A percentile compares a stretch with the other conserved stretches of the same genome.
Conservation (phyloP, 1,140 invertebrate species). For the Trigoniulus corallinus region DNA sequence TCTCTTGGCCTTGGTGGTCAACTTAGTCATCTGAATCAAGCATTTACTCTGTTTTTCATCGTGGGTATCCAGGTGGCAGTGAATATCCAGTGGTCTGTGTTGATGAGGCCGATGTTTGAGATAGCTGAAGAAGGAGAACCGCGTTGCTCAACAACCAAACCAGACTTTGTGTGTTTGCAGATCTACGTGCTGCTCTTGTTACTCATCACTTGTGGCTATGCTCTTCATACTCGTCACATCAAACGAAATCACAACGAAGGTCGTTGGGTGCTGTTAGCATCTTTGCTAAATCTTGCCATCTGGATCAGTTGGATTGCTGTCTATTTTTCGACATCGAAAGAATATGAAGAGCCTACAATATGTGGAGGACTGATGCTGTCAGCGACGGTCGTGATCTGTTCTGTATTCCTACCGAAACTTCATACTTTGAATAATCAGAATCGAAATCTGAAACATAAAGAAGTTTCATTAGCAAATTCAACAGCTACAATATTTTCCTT, state of each 20-base stretch:
- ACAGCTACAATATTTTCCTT: neutral
- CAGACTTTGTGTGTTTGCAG: constrained; percentile 21
- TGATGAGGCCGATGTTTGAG: neutral
- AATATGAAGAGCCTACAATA: constrained; percentile 18
- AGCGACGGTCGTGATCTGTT: constrained; percentile 19
- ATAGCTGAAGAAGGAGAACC: neutral
- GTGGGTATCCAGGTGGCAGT: constrained; percentile 24
- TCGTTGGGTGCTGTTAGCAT: constrained; percentile 20
- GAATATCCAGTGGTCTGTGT: constrained; percentile 22
- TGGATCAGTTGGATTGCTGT: constrained; percentile 19
- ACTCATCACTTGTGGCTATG: constrained; percentile 20
- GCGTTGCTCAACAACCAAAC: constrained; percentile 15
- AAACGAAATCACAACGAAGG: constrained; percentile 24
- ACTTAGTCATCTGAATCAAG: constrained; percentile 24
- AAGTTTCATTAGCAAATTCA: neutral
- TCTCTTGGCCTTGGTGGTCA: constrained; percentile 25
- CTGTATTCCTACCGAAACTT: constrained; percentile 24
- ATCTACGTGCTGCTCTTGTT: constrained; percentile 20
- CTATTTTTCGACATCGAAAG: constrained; percentile 15
- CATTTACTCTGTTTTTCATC: constrained; percentile 24
- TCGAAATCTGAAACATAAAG: neutral
- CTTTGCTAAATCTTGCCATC: constrained; percentile 19
- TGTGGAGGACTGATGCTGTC: constrained; percentile 19
- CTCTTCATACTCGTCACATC: neutral
- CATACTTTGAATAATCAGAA: neutral